Evolutionary conservation across 2,113 vertebrate genomes (phyloP).

Genomic region (Furnarius figulus): DNA sequence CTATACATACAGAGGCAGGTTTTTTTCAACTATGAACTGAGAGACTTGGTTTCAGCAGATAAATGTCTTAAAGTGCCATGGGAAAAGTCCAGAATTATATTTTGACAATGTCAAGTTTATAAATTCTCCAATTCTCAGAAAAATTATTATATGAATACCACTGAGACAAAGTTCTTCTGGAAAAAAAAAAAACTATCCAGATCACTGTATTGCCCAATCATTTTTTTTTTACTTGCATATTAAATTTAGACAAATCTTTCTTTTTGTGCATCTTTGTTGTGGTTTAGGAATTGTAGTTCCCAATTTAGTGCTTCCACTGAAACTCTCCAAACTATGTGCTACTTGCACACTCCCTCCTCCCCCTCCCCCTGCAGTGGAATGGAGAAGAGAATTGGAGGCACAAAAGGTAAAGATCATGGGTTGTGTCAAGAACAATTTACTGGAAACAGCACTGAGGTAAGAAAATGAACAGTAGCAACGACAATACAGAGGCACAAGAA

Average conservation of each 20-base stretch:
- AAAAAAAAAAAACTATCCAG: not conserved
- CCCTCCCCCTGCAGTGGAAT: no score
- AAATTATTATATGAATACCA: not conserved
- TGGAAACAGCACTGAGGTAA: not conserved
- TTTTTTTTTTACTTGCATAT: not conserved
- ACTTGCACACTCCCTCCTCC: rapidly evolving
- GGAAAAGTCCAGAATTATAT: not conserved
- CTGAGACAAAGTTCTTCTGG: not conserved
- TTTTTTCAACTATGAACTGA: not conserved
- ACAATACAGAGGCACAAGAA: not conserved
- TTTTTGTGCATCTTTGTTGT: not conserved
- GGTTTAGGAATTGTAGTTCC: not conserved
- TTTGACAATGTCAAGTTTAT: not conserved
- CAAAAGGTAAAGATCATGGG: not conserved
- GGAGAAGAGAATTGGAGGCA: not conserved
- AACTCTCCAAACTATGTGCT: not conserved
- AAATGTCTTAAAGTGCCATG: not conserved
- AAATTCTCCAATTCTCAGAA: not conserved
- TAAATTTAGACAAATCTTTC: not conserved
- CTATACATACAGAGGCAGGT: not conserved
- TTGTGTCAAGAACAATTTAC: not conserved
- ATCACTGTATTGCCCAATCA: not conserved
- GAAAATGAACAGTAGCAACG: not conserved
- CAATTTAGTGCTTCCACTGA: not conserved
- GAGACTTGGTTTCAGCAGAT: not conserved